phyloP scores from a whole-genome alignment of 2,888 invertebrate species.

The Drosophila ezoana region DNA sequence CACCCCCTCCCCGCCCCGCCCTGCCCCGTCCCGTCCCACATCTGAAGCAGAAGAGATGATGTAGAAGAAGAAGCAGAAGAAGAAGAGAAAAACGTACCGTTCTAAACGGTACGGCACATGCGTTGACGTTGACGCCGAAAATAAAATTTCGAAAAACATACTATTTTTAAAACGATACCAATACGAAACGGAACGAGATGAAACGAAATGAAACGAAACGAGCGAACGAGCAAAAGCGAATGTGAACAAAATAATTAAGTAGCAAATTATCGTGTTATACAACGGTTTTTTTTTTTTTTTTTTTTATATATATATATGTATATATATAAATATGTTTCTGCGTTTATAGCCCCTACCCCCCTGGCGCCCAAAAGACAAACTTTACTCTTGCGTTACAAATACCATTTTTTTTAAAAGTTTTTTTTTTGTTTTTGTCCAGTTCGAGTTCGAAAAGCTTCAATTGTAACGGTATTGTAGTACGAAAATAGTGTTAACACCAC shows the following conservation, averaged over 20 bases:
- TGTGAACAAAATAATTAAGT: conserved; percentile 73
- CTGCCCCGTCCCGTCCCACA: conserved; percentile 10
- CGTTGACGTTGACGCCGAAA: conserved; percentile 80
- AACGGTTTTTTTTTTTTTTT: conserved; percentile 58
- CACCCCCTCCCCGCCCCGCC: conserved; percentile 10
- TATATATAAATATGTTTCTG: neutral
- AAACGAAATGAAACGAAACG: conserved; percentile 47
- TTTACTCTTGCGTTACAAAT: too few species aligned
- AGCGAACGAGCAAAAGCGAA: conserved; percentile 40
- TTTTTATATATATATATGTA: neutral
- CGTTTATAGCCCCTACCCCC: neutral
- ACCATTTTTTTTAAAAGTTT: neutral
- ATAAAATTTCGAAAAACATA: conserved; percentile 74
- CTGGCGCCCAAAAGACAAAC: too few species aligned
- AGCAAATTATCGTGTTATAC: conserved; percentile 81
- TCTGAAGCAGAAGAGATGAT: neutral
- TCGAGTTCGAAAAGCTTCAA: conserved; percentile 11
- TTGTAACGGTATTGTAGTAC: conserved; percentile 5
- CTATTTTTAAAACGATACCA: conserved; percentile 75
- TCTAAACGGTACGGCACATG: conserved; percentile 46
- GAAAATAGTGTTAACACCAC: too few species aligned
- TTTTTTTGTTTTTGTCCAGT: conserved; percentile 1
- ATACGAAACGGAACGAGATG: conserved; percentile 58
- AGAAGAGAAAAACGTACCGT: neutral
- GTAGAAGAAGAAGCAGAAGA: neutral